phyloP scores from a whole-genome alignment of 2,113 vertebrate species.

The Sialia sialis region DNA sequence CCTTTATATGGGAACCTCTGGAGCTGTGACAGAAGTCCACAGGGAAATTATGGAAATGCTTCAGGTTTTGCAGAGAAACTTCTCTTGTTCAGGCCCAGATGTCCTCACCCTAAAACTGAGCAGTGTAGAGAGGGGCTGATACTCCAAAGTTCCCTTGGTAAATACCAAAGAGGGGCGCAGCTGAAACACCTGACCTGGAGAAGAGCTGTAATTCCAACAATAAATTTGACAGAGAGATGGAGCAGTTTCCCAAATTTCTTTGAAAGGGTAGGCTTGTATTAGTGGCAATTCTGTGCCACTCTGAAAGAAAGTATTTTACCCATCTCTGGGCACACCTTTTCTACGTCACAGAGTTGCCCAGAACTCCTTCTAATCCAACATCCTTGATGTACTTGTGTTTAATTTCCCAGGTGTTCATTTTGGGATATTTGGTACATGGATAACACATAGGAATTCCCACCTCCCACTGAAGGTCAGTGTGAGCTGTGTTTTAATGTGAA shows the following conservation, averaged over 20 bases:
- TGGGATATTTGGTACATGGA: background rate
- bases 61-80: background rate
- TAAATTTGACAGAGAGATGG: background rate
- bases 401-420: background rate
- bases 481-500: background rate
- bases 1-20: background rate
- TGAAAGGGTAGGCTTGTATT: background rate
- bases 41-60: background rate
- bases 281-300: background rate
- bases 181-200: fast-evolving
- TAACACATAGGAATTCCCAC: background rate
- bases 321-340: background rate
- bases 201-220: background rate
- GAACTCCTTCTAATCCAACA: background rate
- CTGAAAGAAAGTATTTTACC: background rate
- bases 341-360: background rate
- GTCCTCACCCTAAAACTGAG: background rate
- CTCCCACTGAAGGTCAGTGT: background rate
- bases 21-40: background rate
- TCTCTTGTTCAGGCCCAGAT: background rate
- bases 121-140: background rate
- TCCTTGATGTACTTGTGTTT: background rate
- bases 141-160: background rate
- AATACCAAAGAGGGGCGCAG: background rate
- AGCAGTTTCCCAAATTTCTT: background rate